Evolutionary conservation across 2,113 vertebrate species (phyloP).

Genomic region (Nycticorax nycticorax): DNA sequence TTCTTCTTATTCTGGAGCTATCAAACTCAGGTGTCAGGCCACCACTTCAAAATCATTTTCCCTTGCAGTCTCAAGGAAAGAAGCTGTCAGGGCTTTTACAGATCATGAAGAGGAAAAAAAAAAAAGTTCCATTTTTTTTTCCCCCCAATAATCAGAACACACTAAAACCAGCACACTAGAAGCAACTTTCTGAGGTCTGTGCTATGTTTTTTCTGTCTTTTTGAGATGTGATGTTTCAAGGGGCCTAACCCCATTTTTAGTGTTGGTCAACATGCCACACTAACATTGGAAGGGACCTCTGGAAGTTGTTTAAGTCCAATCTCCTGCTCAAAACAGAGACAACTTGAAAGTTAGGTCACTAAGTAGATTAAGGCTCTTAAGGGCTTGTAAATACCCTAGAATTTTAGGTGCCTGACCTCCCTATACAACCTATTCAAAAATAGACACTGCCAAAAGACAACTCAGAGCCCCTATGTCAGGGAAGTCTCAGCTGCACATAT

Average conservation of each 20-base stretch:
- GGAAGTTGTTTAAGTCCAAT: neutral
- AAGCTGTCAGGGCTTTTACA: neutral
- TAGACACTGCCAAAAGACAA: neutral
- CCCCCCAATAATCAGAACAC: neutral
- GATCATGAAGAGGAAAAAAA: neutral
- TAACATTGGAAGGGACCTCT: neutral
- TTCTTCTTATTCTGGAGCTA: neutral
- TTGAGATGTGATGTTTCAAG: neutral
- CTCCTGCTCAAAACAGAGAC: neutral
- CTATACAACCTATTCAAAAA: neutral
- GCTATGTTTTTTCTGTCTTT: neutral
- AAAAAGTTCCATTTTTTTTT: too few species aligned
- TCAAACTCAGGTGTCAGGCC: neutral
- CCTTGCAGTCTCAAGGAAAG: neutral
- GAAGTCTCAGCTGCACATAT: neutral
- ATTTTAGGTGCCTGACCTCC: neutral
- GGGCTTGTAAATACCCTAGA: neutral
- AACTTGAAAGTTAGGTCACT: neutral
- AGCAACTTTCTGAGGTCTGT: neutral
- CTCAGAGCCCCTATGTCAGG: accelerated
- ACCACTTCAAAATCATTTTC: neutral
- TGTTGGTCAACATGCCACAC: accelerated
- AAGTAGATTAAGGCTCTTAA: neutral
- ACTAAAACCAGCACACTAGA: neutral
- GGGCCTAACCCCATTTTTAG: neutral